A percentile compares a stretch with the other conserved stretches of the same genome.
phyloP scores from a whole-genome alignment of 1,140 invertebrate species.

The Geopemphigus sp. region DNA sequence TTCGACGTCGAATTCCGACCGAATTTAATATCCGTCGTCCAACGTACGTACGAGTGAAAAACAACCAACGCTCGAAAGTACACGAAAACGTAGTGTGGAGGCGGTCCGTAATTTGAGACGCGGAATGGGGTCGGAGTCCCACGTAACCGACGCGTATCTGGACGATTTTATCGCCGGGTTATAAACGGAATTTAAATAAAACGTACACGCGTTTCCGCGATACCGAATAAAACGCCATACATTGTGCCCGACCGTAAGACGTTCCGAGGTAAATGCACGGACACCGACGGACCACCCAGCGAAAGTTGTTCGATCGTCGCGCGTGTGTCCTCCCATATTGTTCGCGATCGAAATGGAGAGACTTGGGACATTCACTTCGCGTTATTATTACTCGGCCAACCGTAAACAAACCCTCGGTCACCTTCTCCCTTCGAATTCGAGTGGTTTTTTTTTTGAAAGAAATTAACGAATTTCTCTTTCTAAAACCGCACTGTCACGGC shows the following conservation, averaged over 20 bases:
- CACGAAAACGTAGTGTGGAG: background rate
- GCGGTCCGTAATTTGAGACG: background rate
- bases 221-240: conserved; percentile 19
- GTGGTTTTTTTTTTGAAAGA: background rate
- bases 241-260: background rate
- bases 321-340: conserved; percentile 22
- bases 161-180: conserved; percentile 19
- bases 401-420: conserved; percentile 19
- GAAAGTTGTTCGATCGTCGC: conserved; percentile 41
- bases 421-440: conserved; percentile 13
- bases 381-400: conserved; percentile 26
- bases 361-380: conserved; percentile 16
- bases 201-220: background rate
- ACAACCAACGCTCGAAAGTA: background rate
- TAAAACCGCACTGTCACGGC: no score
- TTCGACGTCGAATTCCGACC: no score
- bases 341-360: conserved; percentile 41
- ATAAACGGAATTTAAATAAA: conserved; percentile 23
- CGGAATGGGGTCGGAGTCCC: conserved; percentile 25
- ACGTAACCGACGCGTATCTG: background rate
- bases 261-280: conserved; percentile 1
- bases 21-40: background rate
- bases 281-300: no score
- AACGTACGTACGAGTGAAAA: background rate
- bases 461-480: background rate